Conservation (phyloP, 1,140 invertebrate species). For the Drosophila nasuta region DNA sequence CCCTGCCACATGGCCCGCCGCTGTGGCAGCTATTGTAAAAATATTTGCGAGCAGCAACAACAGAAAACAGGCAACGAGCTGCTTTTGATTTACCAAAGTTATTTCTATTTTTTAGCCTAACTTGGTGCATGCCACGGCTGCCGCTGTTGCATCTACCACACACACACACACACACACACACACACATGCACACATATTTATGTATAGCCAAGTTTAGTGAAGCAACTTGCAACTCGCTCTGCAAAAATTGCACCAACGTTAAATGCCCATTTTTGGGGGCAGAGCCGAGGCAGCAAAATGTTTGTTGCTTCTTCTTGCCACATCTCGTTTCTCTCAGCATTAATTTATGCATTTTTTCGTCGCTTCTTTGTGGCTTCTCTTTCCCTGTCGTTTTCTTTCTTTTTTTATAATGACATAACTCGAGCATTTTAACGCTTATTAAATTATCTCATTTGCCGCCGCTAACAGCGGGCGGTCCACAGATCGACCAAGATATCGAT, state of each 20-base stretch:
- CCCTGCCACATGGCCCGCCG: neutral
- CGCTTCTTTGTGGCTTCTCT: conserved; percentile 48
- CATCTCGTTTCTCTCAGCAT: conserved; percentile 31
- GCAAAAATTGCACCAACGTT: conserved; percentile 73
- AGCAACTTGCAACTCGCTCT: conserved; percentile 12
- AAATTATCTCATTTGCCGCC: conserved; percentile 84
- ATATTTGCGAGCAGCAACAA: conserved; percentile 63
- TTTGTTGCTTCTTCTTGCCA: conserved; percentile 1
- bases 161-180: conserved; percentile 2
- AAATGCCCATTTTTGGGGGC: conserved; percentile 81
- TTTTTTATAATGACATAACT: conserved; percentile 85
- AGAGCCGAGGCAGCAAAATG: conserved; percentile 36
- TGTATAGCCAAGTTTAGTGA: conserved; percentile 40
- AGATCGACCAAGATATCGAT: neutral
- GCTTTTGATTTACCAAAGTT: conserved; percentile 73
- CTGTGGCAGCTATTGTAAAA: conserved; percentile 73
- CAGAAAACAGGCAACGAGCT: conserved; percentile 28
- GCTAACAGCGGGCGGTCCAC: conserved; percentile 72
- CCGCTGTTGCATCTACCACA: conserved; percentile 42
- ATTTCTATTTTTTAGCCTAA: conserved; percentile 68
- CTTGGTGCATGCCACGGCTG: conserved; percentile 65
- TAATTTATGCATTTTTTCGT: conserved; percentile 78
- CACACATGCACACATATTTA: conserved; percentile 5
- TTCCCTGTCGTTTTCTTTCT: neutral
- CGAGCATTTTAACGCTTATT: conserved; percentile 85